These are phyloP conservation scores for Carapus acus DNA, from an alignment of 2,797 vertebrate genomes.

Conservation along the genomic window DNA sequence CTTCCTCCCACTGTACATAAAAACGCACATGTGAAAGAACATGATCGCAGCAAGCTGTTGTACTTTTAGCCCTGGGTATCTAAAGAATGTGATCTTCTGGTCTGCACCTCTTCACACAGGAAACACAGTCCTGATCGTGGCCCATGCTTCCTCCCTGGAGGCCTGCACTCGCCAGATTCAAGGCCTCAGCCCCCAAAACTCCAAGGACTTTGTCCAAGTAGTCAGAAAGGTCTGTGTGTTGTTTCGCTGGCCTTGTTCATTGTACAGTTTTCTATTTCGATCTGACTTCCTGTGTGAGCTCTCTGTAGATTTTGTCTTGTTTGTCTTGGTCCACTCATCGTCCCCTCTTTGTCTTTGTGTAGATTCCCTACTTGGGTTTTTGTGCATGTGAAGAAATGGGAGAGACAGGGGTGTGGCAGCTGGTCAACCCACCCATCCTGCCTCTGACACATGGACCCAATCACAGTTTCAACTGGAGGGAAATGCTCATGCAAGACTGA, in stretches of 20 bases:
- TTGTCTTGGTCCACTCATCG: constrained; percentile 25
- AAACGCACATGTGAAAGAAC: too few relatives aligned
- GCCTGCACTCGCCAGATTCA: constrained; percentile 97
- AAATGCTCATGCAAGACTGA: constrained; percentile 89
- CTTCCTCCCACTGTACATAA: not conserved
- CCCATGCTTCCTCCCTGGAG: constrained; percentile 95
- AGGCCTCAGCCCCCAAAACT: constrained; percentile 89
- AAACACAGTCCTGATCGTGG: constrained; percentile 94
- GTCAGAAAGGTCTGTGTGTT: constrained; percentile 85
- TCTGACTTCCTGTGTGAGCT: not conserved
- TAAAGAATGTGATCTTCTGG: constrained; percentile 38
- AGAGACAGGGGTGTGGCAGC: constrained; percentile 93
- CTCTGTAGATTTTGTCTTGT: not conserved
- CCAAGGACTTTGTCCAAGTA: constrained; percentile 99
- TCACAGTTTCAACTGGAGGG: constrained; percentile 98
- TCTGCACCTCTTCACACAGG: constrained; percentile 72
- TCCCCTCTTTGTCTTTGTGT: constrained; percentile 29
- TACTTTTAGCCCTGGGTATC: constrained; percentile 29
- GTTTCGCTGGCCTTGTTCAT: not conserved
- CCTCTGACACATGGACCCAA: constrained; percentile 98
- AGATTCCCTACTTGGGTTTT: constrained; percentile 98
- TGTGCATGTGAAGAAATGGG: constrained; percentile 95
- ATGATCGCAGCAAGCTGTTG: constrained; percentile 10
- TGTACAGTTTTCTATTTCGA: too few relatives aligned
- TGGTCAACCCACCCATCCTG: constrained; percentile 94